These are phyloP conservation scores for Lasaia peninsularis DNA, from an alignment of 1,140 invertebrate genomes.

Conservation along the genomic window DNA sequence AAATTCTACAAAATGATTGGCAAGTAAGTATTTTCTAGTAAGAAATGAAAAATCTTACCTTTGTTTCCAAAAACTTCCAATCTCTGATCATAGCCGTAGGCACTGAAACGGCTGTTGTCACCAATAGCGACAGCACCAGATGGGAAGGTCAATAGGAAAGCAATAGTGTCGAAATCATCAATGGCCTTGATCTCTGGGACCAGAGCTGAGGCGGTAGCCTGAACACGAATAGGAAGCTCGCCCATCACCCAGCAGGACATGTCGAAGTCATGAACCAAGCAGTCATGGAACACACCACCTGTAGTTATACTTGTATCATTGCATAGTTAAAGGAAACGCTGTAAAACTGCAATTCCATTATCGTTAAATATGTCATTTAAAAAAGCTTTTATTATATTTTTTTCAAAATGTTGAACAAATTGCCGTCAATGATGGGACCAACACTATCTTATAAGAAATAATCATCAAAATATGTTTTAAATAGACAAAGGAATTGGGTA, in stretches of 20 bases:
- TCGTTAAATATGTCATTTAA: no score
- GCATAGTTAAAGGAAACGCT: no score
- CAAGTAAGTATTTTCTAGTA: no score
- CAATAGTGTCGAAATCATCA: slow-evolving; percentile 82
- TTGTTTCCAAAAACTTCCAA: slow-evolving; percentile 82
- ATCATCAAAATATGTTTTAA: no score
- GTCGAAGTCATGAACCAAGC: slow-evolving; percentile 85
- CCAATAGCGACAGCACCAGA: slow-evolving; percentile 81
- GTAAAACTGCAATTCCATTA: no score
- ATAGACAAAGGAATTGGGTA: no score
- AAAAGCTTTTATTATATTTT: no score
- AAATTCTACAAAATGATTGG: no score
- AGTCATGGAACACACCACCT: slow-evolving; percentile 87
- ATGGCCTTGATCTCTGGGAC: slow-evolving; percentile 80
- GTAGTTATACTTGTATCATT: slow-evolving; percentile 16
- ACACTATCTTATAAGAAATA: no score
- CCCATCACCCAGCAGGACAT: slow-evolving; percentile 80
- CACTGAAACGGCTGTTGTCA: slow-evolving; percentile 81
- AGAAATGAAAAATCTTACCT: slow-evolving; percentile 29
- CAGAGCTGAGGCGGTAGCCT: slow-evolving; percentile 75
- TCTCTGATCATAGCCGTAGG: slow-evolving; percentile 85
- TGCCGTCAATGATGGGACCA: no score
- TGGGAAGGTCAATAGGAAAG: slow-evolving; percentile 79
- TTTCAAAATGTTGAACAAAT: no score
- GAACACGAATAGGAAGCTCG: slow-evolving; percentile 79